phyloP scores from a whole-genome alignment of 2,113 vertebrate species.

The Emydura subglobosa region DNA sequence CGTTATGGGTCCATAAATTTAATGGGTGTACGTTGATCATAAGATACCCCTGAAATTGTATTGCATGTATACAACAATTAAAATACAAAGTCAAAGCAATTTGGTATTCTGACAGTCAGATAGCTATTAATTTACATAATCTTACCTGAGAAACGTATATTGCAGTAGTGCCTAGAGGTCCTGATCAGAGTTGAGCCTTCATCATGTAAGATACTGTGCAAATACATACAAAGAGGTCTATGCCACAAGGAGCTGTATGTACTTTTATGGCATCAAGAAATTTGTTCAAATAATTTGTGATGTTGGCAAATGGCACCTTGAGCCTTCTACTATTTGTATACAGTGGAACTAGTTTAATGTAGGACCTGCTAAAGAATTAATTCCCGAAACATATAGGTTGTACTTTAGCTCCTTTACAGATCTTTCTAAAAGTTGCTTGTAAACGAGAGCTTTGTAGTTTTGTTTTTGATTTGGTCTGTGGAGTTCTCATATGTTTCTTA shows the following conservation, averaged over 20 bases:
- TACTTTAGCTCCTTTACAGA: not conserved
- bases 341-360: not conserved
- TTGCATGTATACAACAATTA: not conserved
- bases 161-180: not conserved
- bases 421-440: not conserved
- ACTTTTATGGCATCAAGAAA: not conserved
- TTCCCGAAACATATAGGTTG: not conserved
- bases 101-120: not conserved
- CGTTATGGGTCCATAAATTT: not conserved
- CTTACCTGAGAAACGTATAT: not conserved
- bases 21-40: not conserved
- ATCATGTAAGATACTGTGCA: not conserved
- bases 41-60: not conserved
- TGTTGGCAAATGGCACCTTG: not conserved
- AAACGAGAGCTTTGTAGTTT: not conserved
- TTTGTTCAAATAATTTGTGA: not conserved
- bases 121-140: not conserved
- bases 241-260: not conserved
- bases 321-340: rapidly evolving
- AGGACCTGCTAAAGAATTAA: not conserved
- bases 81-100: not conserved
- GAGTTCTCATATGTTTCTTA: not conserved
- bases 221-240: not conserved
- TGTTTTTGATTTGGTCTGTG: not conserved
- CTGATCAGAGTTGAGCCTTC: not conserved